Conservation (phyloP, 2,888 invertebrate genomes). For the Thymelicus sylvestris region DNA sequence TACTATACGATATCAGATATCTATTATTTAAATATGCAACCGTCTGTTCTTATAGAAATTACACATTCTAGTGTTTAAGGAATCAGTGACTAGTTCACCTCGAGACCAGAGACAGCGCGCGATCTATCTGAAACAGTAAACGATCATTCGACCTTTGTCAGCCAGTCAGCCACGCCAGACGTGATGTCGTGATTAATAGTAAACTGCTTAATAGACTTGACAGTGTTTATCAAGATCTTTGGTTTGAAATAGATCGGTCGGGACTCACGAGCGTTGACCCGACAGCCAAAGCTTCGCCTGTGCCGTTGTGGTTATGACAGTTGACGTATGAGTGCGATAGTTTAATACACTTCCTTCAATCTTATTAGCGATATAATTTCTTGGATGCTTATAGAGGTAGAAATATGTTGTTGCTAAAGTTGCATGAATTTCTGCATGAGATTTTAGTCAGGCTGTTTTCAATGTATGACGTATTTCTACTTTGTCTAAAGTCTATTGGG, state of each 20-base stretch:
- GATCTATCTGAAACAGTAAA: constrained; percentile 53
- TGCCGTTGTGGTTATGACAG: constrained; percentile 10
- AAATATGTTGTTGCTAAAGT: background rate
- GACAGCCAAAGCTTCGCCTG: background rate
- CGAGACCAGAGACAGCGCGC: constrained; percentile 53
- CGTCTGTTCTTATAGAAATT: constrained; percentile 33
- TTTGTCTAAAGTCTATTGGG: too few relatives aligned
- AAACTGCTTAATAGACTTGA: constrained; percentile 52
- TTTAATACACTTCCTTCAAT: background rate
- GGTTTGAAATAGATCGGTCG: constrained; percentile 32
- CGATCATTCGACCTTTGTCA: constrained; percentile 63
- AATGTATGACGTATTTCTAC: too few relatives aligned
- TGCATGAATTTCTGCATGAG: background rate
- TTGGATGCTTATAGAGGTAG: too few relatives aligned
- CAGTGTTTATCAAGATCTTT: constrained; percentile 44
- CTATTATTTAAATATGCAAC: constrained; percentile 30
- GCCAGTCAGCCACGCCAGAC: constrained; percentile 55
- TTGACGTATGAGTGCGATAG: background rate
- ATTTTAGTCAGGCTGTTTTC: background rate
- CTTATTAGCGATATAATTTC: background rate
- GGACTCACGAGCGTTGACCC: constrained; percentile 12
- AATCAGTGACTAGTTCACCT: constrained; percentile 44
- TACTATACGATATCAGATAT: constrained; percentile 17
- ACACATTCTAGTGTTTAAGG: constrained; percentile 33
- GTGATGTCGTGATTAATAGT: constrained; percentile 59